These are phyloP conservation scores for Buphagus erythrorhynchus DNA, from an alignment of 2,797 vertebrate genomes.

Conservation along the genomic window DNA sequence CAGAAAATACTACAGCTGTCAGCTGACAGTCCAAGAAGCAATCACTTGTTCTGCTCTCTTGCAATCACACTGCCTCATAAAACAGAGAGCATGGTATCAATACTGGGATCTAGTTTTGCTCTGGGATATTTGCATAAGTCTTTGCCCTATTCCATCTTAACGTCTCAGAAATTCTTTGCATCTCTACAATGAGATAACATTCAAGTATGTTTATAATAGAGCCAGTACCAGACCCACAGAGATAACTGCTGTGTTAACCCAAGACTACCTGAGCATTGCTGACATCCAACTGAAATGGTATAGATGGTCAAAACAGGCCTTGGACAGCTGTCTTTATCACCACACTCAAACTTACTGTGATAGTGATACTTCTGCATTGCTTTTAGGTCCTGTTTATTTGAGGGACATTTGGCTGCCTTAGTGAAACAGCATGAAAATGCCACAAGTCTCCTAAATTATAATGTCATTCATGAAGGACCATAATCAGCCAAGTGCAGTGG, in stretches of 20 bases:
- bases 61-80: background rate
- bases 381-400: background rate
- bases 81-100: background rate
- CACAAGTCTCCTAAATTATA: background rate
- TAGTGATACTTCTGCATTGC: background rate
- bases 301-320: background rate
- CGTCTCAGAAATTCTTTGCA: background rate
- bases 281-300: background rate
- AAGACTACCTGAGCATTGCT: background rate
- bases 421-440: background rate
- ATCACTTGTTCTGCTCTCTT: background rate
- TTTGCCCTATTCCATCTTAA: background rate
- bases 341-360: background rate
- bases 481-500: background rate
- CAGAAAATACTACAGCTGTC: background rate
- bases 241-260: background rate
- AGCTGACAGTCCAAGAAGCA: background rate
- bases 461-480: background rate
- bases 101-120: background rate
- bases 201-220: slow-evolving; percentile 36
- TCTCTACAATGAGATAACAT: slow-evolving; percentile 15
- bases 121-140: background rate
- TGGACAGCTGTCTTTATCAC: background rate
- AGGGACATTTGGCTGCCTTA: background rate
- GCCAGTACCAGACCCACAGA: background rate